phyloP scores from a whole-genome alignment of 2,113 vertebrate species.

The Poeciliopsis retropinna region DNA sequence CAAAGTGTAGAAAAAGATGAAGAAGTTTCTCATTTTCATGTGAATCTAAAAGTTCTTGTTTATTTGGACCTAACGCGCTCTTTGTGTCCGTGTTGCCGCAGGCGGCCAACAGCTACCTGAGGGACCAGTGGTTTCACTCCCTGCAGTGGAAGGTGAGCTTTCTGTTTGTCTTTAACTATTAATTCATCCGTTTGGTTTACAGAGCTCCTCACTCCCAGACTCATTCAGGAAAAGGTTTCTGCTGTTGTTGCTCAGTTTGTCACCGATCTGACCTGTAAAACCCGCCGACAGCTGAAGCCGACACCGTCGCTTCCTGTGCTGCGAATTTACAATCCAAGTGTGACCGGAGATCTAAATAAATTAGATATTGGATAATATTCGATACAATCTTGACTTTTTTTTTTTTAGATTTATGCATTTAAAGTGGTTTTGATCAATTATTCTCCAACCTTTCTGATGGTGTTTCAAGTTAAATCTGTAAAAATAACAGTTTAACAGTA shows the following conservation, averaged over 20 bases:
- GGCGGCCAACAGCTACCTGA: constrained; percentile 98
- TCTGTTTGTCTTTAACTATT: constrained; percentile 26
- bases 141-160: constrained; percentile 96
- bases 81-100: constrained; percentile 61
- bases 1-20: too few relatives aligned
- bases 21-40: too few relatives aligned
- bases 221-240: neutral
- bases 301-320: too few relatives aligned
- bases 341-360: neutral
- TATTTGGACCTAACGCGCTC: neutral
- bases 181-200: constrained; percentile 19
- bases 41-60: neutral
- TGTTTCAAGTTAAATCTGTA: too few relatives aligned
- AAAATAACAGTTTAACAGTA: neutral
- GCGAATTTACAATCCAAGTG: too few relatives aligned
- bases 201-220: neutral
- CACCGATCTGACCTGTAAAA: neutral
- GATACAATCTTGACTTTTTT: neutral
- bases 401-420: neutral
- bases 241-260: neutral
- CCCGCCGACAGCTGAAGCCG: neutral
- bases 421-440: too few relatives aligned
- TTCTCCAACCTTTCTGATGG: too few relatives aligned
- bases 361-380: neutral
- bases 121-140: constrained; percentile 99